These are phyloP conservation scores for Hippocampus kuda DNA, from an alignment of 2,797 vertebrate species.

Conservation along the genomic window DNA sequence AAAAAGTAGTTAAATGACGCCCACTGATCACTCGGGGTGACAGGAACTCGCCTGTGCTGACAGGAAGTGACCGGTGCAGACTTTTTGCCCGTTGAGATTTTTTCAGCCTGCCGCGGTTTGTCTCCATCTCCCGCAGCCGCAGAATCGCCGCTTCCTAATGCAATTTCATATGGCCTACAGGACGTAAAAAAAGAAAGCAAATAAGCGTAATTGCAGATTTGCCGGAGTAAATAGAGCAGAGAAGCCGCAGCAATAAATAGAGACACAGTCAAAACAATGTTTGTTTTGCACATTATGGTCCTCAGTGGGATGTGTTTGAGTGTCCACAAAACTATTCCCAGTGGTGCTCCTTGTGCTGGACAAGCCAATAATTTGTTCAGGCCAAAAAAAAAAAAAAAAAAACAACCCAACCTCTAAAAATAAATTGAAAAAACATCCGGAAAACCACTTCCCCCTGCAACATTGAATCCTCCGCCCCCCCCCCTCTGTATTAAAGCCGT, in stretches of 20 bases:
- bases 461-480: not conserved
- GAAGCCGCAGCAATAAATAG: slow-evolving; percentile 34
- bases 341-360: not conserved
- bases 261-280: slow-evolving; percentile 45
- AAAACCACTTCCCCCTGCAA: not conserved
- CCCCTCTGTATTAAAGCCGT: not conserved
- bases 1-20: slow-evolving; percentile 1
- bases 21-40: not conserved
- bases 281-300: slow-evolving; percentile 19
- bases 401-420: not conserved
- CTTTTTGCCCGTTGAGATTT: not conserved
- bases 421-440: not conserved
- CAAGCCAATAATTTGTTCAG: slow-evolving; percentile 14
- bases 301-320: not conserved
- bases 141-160: not conserved
- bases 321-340: not conserved
- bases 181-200: slow-evolving; percentile 10
- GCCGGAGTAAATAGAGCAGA: slow-evolving; percentile 39
- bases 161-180: not conserved
- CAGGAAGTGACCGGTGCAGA: not conserved
- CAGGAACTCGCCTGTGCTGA: not conserved
- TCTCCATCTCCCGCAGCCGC: not conserved
- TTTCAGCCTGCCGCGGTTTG: not conserved
- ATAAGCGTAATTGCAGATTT: slow-evolving; percentile 40
- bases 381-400: not conserved